These are phyloP conservation scores for Cepaea hortensis DNA, from an alignment of 2,888 invertebrate species.

Conservation along the genomic window DNA sequence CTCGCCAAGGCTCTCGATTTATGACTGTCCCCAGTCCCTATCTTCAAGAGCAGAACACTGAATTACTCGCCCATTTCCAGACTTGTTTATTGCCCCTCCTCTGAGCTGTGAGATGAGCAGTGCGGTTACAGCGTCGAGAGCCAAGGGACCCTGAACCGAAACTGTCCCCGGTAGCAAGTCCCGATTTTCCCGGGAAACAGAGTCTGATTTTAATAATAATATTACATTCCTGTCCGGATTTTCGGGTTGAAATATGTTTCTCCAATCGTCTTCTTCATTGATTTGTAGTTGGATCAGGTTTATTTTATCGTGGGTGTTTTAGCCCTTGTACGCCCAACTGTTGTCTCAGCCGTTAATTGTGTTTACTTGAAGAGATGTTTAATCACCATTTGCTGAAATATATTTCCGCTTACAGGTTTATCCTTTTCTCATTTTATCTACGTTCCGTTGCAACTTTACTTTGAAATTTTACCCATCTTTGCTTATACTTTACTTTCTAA, in stretches of 20 bases:
- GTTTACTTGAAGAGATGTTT: no score
- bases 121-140: neutral
- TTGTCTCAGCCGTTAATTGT: neutral
- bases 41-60: slow-evolving; percentile 53
- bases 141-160: slow-evolving; percentile 9
- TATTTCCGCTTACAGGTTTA: no score
- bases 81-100: slow-evolving; percentile 55
- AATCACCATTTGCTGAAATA: no score
- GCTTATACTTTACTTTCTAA: no score
- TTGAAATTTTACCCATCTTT: no score
- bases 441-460: no score
- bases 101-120: slow-evolving; percentile 52
- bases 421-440: no score
- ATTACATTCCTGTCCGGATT: slow-evolving; percentile 27
- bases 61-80: slow-evolving; percentile 54
- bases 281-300: slow-evolving; percentile 35
- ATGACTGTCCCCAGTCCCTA: slow-evolving; percentile 44
- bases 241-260: slow-evolving; percentile 11
- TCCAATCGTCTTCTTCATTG: slow-evolving; percentile 51
- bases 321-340: slow-evolving; percentile 25
- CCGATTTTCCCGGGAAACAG: slow-evolving; percentile 17
- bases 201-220: slow-evolving; percentile 37
- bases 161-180: neutral
- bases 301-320: slow-evolving; percentile 15
- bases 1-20: slow-evolving; percentile 48